Conservation (phyloP, 2,888 invertebrate genomes). For the Petrolisthes manimaculis region DNA sequence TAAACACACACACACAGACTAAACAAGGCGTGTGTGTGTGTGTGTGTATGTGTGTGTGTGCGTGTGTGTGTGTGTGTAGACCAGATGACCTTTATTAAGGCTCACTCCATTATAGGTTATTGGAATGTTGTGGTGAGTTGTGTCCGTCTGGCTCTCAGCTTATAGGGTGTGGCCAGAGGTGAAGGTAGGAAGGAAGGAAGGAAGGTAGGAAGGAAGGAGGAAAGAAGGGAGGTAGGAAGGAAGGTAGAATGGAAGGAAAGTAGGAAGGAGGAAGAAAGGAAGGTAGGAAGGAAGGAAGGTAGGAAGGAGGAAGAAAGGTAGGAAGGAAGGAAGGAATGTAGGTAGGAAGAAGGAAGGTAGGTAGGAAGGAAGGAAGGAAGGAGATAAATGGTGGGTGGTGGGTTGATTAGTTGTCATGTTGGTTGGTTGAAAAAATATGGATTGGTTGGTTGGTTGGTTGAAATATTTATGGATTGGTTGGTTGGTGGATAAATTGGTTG, state of each 20-base stretch:
- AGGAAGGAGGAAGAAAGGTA: background rate
- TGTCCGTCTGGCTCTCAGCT: too few species aligned
- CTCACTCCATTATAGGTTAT: too few species aligned
- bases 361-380: slow-evolving; percentile 1
- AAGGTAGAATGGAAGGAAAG: too few species aligned
- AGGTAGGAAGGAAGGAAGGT: background rate
- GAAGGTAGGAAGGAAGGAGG: background rate
- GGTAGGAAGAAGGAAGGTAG: background rate
- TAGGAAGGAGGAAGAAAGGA: background rate
- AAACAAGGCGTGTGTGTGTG: too few species aligned
- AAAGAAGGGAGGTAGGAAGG: background rate
- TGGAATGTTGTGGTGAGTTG: too few species aligned
- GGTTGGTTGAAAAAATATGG: background rate
- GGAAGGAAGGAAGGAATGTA: background rate
- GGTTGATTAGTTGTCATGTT: too few species aligned
- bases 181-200: background rate
- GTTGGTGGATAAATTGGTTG: background rate
- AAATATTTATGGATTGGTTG: background rate
- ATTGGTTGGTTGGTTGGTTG: background rate
- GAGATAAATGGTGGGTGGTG: background rate
- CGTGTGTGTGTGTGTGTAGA: too few species aligned
- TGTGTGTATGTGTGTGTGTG: too few species aligned
- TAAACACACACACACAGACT: too few species aligned
- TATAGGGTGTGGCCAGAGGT: background rate
- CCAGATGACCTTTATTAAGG: too few species aligned